A percentile compares a stretch with the other conserved stretches of the same genome.
Conservation (phyloP, 2,888 invertebrate species). For the Rhogogaster chlorosoma region DNA sequence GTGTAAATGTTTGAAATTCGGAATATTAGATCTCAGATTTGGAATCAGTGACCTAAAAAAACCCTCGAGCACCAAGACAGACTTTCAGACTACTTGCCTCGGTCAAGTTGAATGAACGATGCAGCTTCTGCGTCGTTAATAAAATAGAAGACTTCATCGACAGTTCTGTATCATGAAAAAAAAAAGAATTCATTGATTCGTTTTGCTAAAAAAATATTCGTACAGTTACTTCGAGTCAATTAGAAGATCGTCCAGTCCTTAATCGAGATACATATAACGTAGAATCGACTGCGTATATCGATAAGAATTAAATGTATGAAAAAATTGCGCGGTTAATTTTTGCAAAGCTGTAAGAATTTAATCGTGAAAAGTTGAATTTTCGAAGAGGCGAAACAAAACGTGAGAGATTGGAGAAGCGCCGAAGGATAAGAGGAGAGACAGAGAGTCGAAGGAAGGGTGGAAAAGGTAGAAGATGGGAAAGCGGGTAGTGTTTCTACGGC, state of each 20-base stretch:
- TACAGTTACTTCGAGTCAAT: neutral
- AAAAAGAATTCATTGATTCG: neutral
- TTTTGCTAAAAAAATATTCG: neutral
- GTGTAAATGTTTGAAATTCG: neutral
- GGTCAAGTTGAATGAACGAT: neutral
- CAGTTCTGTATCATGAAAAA: no score
- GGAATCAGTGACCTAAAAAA: neutral
- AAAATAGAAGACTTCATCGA: no score
- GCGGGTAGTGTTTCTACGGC: slow-evolving; percentile 23
- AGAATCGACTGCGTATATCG: neutral
- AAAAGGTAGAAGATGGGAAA: neutral
- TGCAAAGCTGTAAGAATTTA: no score
- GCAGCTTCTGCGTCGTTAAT: no score
- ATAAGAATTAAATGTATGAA: neutral
- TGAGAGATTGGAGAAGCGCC: slow-evolving; percentile 22
- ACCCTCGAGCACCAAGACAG: neutral
- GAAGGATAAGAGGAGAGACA: neutral
- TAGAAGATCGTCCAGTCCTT: neutral
- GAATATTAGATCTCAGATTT: neutral
- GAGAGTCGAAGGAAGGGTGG: neutral
- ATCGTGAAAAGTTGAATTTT: neutral
- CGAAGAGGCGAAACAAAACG: slow-evolving; percentile 25
- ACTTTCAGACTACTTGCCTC: neutral
- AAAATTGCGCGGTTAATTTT: neutral
- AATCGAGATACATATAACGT: neutral